Evolutionary conservation across 2,797 vertebrate genomes (phyloP).

Genomic region (Coreius guichenoti): DNA sequence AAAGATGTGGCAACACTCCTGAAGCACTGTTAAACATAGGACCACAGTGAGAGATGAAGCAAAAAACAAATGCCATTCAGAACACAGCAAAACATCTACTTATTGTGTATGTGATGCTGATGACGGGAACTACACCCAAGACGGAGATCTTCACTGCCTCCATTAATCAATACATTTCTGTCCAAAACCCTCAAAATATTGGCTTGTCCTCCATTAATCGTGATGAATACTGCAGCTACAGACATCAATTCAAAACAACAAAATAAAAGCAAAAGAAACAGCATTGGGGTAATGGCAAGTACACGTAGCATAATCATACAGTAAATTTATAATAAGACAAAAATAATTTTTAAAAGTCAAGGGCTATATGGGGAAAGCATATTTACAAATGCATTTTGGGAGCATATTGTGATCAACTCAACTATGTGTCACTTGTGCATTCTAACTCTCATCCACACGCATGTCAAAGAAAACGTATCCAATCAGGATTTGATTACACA

Average conservation of each 20-base stretch:
- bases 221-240: not conserved
- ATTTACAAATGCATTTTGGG: slow-evolving; percentile 46
- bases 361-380: slow-evolving; percentile 47
- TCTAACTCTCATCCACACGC: slow-evolving; percentile 20
- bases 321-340: slow-evolving; percentile 51
- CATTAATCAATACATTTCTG: not conserved
- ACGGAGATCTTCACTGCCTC: not conserved
- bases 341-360: slow-evolving; percentile 45
- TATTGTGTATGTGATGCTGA: not conserved
- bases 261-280: slow-evolving; percentile 10
- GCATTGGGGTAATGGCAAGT: not conserved
- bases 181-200: slow-evolving; percentile 31
- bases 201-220: slow-evolving; percentile 18
- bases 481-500: slow-evolving; percentile 54
- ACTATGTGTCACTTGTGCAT: slow-evolving; percentile 30
- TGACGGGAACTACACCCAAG: not conserved
- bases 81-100: slow-evolving; percentile 8
- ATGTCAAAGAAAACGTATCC: slow-evolving; percentile 6
- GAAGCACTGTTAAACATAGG: not conserved
- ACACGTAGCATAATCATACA: slow-evolving; percentile 50
- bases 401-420: slow-evolving; percentile 35
- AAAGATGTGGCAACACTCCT: not conserved
- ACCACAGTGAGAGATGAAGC: not conserved
- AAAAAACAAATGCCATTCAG: slow-evolving; percentile 6
- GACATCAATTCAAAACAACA: not conserved